Evolutionary conservation across 2,113 vertebrate species (phyloP), one percentile per base, ranked within the genome.

Genomic region (Ia io): DNA sequence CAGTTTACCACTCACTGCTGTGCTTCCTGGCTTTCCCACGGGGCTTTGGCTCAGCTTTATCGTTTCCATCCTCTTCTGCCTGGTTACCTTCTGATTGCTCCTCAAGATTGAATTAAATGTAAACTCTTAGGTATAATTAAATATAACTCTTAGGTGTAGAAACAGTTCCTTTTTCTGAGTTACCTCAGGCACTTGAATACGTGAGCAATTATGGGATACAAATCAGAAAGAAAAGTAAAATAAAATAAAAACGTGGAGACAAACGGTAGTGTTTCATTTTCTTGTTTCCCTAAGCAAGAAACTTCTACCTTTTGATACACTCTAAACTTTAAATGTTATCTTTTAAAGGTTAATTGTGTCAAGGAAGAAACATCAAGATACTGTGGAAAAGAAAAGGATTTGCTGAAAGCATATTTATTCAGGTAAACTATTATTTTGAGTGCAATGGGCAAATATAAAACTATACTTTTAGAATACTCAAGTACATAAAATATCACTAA

Each of bases 381-480:
- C 59, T 99, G 99, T 97, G 97, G 97, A 12, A 98, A 98, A 59
- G 98, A 99, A 77, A 98, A 98, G 23, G 73, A 97, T 0, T 94
- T 98, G 23, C 98, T 98, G 93, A 99, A 98, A 94, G 99, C 98
- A 0, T 99, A 99, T 97, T 98, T 99, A 82, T 99, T 99, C 98
- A 99, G 99, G 99, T 99, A 97, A 94, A 80, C 37, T 92, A 32
- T 80, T 85, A 63, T 91, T 93, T 78, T 78, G 49, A 76, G 35
- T 87, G n/a, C 47, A 83, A 79, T 78, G 5, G 61, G n/a, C 40
- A 83, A 78, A 80, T 71, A 74, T 37, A 85, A 94, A 91, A 13
- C 9, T 84, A 11, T 73, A 44, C 11, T 51, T 78, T 13, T 69
- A 85, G 25, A 92, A 80, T 93, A 40, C 37, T 80, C 30, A 90